phyloP scores from a whole-genome alignment of 2,113 vertebrate genomes.

The Caranx ignobilis region DNA sequence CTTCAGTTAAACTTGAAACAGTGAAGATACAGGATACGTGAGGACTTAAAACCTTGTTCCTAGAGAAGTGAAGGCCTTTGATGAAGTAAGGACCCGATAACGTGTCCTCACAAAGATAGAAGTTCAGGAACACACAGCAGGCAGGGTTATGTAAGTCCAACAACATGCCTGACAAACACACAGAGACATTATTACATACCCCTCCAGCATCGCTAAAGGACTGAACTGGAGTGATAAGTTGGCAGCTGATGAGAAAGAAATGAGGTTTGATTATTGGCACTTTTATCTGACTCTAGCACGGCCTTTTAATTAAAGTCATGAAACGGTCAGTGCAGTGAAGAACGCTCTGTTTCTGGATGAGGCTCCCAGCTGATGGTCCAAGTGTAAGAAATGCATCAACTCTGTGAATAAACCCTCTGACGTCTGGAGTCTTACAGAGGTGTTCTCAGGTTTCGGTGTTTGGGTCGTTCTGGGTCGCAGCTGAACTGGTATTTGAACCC shows the following conservation, averaged over 20 bases:
- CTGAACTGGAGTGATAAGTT: neutral
- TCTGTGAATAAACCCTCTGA: neutral
- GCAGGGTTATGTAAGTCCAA: neutral
- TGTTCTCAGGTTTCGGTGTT: neutral
- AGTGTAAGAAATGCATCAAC: neutral
- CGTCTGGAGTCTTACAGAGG: neutral
- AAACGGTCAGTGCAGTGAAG: neutral
- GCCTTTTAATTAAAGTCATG: constrained; percentile 2
- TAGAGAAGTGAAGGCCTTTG: no score
- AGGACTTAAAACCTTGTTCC: neutral
- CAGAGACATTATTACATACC: neutral
- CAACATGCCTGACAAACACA: neutral
- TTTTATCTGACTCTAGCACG: neutral
- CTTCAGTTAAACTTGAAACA: neutral
- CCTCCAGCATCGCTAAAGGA: neutral
- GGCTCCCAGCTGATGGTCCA: neutral
- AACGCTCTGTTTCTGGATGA: neutral
- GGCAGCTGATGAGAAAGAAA: neutral
- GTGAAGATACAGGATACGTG: neutral
- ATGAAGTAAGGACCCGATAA: no score
- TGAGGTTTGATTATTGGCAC: constrained; percentile 7
- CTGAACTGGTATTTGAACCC: no score
- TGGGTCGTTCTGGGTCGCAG: no score
- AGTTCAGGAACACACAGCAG: neutral
- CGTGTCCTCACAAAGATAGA: neutral